phyloP scores from a whole-genome alignment of 2,797 vertebrate species.

The Lerista edwardsae region DNA sequence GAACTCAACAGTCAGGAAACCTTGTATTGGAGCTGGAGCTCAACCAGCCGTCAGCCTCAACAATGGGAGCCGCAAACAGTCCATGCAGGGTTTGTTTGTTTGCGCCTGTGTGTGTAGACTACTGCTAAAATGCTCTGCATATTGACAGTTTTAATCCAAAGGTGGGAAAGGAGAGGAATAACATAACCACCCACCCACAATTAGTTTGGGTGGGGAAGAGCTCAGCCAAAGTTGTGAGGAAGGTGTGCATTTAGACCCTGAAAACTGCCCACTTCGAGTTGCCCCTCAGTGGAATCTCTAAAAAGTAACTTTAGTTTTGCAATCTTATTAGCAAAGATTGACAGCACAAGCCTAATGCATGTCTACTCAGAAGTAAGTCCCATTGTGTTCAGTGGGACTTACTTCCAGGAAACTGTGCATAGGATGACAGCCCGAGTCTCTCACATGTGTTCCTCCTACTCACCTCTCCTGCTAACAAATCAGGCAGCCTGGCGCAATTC shows the following conservation, averaged over 20 bases:
- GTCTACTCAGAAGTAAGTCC: no score
- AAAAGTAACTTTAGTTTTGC: neutral
- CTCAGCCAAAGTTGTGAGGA: neutral
- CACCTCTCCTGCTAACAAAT: slow-evolving; percentile 19
- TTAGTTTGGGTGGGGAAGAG: neutral
- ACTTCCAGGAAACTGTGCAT: no score
- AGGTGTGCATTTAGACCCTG: slow-evolving; percentile 28
- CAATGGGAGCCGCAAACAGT: slow-evolving; percentile 44
- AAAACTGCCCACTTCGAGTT: slow-evolving; percentile 22
- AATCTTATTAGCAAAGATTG: slow-evolving; percentile 23
- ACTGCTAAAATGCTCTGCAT: slow-evolving; percentile 43
- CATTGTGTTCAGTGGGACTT: no score
- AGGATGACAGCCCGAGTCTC: no score
- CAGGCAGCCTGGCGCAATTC: slow-evolving; percentile 27
- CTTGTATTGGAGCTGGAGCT: slow-evolving; percentile 62
- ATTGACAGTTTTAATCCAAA: slow-evolving; percentile 43
- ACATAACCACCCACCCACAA: neutral
- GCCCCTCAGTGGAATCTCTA: slow-evolving; percentile 11
- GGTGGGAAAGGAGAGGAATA: slow-evolving; percentile 31
- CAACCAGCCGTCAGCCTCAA: slow-evolving; percentile 67
- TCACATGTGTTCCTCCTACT: slow-evolving; percentile 27
- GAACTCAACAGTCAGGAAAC: slow-evolving; percentile 74
- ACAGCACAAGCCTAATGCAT: no score
- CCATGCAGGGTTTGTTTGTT: slow-evolving; percentile 50
- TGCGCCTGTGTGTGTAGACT: slow-evolving; percentile 58